Evolutionary conservation across 2,113 vertebrate genomes (phyloP).

Genomic region (Hippocampus barbouri): DNA sequence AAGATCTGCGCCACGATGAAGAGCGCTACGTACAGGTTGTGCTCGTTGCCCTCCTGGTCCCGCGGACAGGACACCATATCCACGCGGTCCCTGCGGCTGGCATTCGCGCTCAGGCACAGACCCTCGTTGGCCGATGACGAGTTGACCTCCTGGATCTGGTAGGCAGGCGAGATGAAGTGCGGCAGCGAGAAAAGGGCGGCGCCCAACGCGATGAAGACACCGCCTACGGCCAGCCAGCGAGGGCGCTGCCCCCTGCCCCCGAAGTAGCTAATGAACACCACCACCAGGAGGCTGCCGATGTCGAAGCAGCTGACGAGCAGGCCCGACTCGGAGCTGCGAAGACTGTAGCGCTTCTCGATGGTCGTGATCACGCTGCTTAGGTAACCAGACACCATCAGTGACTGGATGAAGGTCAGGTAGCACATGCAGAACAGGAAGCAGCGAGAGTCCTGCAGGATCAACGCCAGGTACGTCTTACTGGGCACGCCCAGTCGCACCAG

Average conservation of each 20-base stretch:
- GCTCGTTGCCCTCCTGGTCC: constrained; percentile 83
- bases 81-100: constrained; percentile 66
- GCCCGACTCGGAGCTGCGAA: constrained; percentile 93
- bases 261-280: constrained; percentile 98
- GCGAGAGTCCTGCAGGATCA: constrained; percentile 85
- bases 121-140: constrained; percentile 81
- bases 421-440: constrained; percentile 78
- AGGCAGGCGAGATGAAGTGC: constrained; percentile 94
- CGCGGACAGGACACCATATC: constrained; percentile 74
- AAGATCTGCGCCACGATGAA: constrained; percentile 95
- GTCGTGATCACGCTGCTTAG: constrained; percentile 99
- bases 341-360: constrained; percentile 94
- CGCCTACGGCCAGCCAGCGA: constrained; percentile 91
- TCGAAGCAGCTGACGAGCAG: constrained; percentile 98
- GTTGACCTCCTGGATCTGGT: constrained; percentile 92
- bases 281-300: constrained; percentile 92
- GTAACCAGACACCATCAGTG: constrained; percentile 97
- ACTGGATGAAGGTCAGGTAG: constrained; percentile 79
- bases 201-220: constrained; percentile 86
- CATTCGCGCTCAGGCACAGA: constrained; percentile 81
- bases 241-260: constrained; percentile 90
- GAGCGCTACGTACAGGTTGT: constrained; percentile 91
- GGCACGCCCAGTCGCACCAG: constrained; percentile 54
- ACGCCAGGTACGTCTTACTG: constrained; percentile 69
- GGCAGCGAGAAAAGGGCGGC: constrained; percentile 92